Conservation (phyloP, 2,888 invertebrate genomes). For the Harmothoe impar region DNA sequence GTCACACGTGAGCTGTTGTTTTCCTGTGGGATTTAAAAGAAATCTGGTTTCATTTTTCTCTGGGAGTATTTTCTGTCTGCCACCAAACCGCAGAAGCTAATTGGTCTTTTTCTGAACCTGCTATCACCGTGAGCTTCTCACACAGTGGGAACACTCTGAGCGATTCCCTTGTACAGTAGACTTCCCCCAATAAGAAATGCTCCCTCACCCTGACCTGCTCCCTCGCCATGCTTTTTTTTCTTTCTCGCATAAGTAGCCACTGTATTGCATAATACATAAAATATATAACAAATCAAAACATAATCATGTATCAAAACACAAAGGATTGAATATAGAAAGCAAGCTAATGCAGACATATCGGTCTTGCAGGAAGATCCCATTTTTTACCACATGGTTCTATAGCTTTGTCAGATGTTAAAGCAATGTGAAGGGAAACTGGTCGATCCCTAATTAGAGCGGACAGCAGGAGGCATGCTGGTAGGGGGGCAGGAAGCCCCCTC, state of each 20-base stretch:
- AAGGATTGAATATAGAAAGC: too few species aligned
- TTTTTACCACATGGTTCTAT: not conserved
- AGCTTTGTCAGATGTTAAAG: not conserved
- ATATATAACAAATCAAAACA: too few species aligned
- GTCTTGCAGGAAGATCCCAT: not conserved
- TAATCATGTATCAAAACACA: too few species aligned
- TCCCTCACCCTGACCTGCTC: too few species aligned
- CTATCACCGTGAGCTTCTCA: too few species aligned
- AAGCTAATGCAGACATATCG: too few species aligned
- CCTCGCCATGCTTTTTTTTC: too few species aligned
- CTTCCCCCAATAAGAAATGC: too few species aligned
- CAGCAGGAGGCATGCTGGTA: not conserved
- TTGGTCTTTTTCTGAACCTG: not conserved
- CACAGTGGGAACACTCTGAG: too few species aligned
- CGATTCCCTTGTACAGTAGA: too few species aligned
- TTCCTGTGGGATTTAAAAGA: not conserved
- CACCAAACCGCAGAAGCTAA: slow-evolving; percentile 1
- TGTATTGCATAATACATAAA: too few species aligned
- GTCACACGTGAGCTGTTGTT: slow-evolving; percentile 19
- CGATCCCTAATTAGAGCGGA: not conserved
- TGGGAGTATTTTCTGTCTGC: not conserved
- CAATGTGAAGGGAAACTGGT: not conserved
- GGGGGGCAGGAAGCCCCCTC: not conserved
- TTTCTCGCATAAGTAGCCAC: too few species aligned
- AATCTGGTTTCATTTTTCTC: not conserved